Evolutionary conservation across 2,888 invertebrate genomes (phyloP).

Genomic region (Ceratothoa steindachneri): DNA sequence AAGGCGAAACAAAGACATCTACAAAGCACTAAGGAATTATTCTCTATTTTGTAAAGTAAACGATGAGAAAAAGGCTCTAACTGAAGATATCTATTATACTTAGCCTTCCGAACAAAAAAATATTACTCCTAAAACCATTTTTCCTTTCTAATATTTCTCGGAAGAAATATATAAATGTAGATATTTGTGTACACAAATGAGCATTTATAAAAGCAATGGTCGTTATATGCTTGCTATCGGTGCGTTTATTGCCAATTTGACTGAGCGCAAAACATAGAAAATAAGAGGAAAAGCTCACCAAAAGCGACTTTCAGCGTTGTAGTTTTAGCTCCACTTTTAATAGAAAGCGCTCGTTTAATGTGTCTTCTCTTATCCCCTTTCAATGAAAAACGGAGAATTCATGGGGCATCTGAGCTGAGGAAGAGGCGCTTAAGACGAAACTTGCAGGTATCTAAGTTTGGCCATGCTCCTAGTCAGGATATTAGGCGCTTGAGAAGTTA

Average conservation of each 20-base stretch:
- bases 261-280: not conserved
- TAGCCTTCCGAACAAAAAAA: not conserved
- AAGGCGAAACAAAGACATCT: no score
- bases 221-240: conserved; percentile 7
- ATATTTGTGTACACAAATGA: conserved; percentile 11
- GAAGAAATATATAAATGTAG: conserved; percentile 1
- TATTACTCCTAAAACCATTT: not conserved
- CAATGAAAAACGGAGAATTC: not conserved
- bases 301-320: conserved; percentile 10
- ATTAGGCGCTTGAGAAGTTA: conserved; percentile 15
- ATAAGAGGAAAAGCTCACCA: conserved; percentile 1
- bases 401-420: conserved; percentile 3
- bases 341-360: conserved; percentile 8
- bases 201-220: conserved; percentile 4
- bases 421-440: conserved; percentile 9
- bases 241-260: conserved; percentile 12
- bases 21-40: no score
- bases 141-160: not conserved
- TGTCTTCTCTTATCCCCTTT: conserved; percentile 12
- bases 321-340: conserved; percentile 10
- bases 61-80: no score
- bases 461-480: conserved; percentile 9
- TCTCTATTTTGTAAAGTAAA: no score
- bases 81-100: not conserved
- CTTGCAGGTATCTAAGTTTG: conserved; percentile 3